phyloP scores from a whole-genome alignment of 2,113 vertebrate species.

The Hemichromis elongatus region DNA sequence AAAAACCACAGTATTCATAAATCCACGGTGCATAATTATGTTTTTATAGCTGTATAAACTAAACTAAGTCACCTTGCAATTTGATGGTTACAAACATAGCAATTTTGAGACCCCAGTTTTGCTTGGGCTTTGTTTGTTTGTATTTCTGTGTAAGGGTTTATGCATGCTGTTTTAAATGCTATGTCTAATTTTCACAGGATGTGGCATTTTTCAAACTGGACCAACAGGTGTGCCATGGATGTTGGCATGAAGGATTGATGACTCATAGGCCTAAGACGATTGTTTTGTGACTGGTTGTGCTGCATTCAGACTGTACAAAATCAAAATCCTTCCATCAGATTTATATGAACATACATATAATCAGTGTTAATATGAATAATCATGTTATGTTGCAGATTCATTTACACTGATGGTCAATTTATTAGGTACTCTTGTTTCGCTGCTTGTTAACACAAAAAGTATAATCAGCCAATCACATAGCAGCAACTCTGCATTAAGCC shows the following conservation, averaged over 20 bases:
- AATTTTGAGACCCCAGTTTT: slow-evolving; percentile 76
- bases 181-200: slow-evolving; percentile 71
- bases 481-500: neutral
- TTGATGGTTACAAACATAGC: slow-evolving; percentile 77
- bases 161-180: slow-evolving; percentile 39
- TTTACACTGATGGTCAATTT: neutral
- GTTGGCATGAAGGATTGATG: neutral
- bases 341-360: fast-evolving
- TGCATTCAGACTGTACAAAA: neutral
- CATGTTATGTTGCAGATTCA: neutral
- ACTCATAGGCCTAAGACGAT: neutral
- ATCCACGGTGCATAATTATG: slow-evolving; percentile 78
- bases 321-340: neutral
- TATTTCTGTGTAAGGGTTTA: slow-evolving; percentile 74
- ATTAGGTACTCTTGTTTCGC: neutral
- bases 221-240: neutral
- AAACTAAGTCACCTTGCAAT: slow-evolving; percentile 81
- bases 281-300: neutral
- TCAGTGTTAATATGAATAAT: neutral
- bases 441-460: neutral
- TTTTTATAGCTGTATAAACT: slow-evolving; percentile 78
- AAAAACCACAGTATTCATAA: slow-evolving; percentile 71
- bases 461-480: neutral
- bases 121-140: slow-evolving; percentile 82
- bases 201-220: slow-evolving; percentile 33